These are phyloP conservation scores for Lutjanus erythropterus DNA, from an alignment of 2,113 vertebrate species.

Conservation along the genomic window DNA sequence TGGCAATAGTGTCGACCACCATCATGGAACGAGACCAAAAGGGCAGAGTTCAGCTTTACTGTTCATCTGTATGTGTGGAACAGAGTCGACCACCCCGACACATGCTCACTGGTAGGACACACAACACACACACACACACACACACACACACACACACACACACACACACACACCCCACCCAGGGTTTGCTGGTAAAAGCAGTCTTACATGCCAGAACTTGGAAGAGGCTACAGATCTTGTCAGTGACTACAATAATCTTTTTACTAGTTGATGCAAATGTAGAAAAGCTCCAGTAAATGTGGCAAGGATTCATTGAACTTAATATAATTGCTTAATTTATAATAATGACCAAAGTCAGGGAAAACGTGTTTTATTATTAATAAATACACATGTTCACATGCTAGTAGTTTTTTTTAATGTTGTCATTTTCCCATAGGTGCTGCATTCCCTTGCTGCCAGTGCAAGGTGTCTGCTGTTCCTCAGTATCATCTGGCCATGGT, in stretches of 20 bases:
- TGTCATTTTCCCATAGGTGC: conserved; percentile 82
- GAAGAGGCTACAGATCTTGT: neutral
- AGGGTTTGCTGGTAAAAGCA: neutral
- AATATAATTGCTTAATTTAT: too few relatives aligned
- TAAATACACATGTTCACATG: neutral
- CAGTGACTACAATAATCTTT: neutral
- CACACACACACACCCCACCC: neutral
- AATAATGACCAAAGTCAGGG: neutral
- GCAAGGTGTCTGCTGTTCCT: conserved; percentile 91
- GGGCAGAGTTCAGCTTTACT: conserved; percentile 81
- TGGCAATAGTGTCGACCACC: conserved; percentile 60
- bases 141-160: neutral
- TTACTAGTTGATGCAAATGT: neutral
- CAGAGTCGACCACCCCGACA: conserved; percentile 70
- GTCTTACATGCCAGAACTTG: neutral
- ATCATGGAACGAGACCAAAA: conserved; percentile 74
- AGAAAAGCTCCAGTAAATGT: neutral
- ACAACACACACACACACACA: neutral
- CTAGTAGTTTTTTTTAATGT: neutral
- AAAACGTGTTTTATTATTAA: neutral
- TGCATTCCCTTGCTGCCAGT: conserved; percentile 94
- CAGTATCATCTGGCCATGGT: conserved; percentile 98
- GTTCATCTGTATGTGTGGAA: conserved; percentile 69
- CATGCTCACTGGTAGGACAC: conserved; percentile 63
- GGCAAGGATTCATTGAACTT: neutral